Evolutionary conservation across 2,797 vertebrate species (phyloP).

Genomic region (Tolypeutes matacus): DNA sequence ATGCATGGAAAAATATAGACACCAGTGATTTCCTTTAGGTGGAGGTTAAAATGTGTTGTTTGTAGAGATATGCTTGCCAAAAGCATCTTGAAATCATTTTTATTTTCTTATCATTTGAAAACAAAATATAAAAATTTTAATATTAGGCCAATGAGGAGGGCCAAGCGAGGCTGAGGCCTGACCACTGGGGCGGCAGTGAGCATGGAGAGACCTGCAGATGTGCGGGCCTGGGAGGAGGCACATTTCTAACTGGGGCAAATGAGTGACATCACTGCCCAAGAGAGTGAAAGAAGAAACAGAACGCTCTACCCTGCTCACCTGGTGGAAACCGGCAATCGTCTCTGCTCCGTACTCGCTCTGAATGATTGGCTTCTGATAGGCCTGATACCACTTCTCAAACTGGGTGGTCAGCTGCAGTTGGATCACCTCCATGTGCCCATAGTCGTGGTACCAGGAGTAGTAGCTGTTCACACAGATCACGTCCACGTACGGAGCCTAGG

Average conservation of each 20-base stretch:
- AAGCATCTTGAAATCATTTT: conserved; percentile 13
- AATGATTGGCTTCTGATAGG: conserved; percentile 95
- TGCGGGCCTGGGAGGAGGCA: background rate
- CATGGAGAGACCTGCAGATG: too few relatives aligned
- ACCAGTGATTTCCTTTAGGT: background rate
- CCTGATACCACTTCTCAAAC: conserved; percentile 94
- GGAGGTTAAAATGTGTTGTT: background rate
- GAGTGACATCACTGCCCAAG: background rate
- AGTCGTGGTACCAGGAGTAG: conserved; percentile 97
- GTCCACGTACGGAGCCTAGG: conserved; percentile 95
- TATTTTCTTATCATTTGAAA: conserved; percentile 31
- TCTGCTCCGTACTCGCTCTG: conserved; percentile 99
- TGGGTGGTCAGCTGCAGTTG: conserved; percentile 92
- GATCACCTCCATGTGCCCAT: conserved; percentile 95
- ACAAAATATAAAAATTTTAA: background rate
- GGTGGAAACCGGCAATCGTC: conserved; percentile 92
- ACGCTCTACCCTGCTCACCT: conserved; percentile 85
- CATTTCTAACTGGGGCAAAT: background rate
- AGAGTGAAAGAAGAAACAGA: rapidly evolving
- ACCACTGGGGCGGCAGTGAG: background rate
- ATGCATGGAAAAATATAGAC: background rate
- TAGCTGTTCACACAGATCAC: conserved; percentile 98
- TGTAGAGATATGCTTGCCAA: background rate
- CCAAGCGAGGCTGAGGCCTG: background rate
- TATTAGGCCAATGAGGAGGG: background rate